Base-by-base conservation (phyloP, 1,140 invertebrate genomes). In the Thalassaphorura encarpata region DNA sequence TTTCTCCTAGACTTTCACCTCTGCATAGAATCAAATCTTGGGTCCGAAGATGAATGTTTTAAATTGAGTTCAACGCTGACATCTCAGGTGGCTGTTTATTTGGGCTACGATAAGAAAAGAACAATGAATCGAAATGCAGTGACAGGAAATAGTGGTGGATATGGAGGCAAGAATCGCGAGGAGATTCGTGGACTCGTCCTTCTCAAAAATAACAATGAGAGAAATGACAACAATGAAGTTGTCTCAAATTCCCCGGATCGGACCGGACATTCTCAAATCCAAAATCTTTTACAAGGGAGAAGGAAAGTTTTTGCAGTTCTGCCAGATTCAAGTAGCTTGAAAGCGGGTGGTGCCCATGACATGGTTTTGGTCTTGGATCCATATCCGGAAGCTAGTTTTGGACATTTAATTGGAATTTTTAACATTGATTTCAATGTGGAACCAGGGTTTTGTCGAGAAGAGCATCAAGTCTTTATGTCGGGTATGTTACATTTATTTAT, bases 361-460 rank as follows among this genome's bases (percentile, higher is more conserved):
- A 70, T 68, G 13, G 68, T 77, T 46, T 27, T 78, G 1, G 73
- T 72, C 8, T 54, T 78, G 5, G 76, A 78, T 61, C 76, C 75
- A 0, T 75, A 71, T 56, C 76, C 77, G 0, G 48, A 57, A 5
- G 69, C 70, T 11, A 72, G 71, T 57, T 76, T 77, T 58, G 77
- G 76, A 15, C 77, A 78, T 65, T 68, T 75, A 21, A 67, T 77
- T 2, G 54, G 74, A 19, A 69, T 78, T 42, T 76, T 77, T 62
- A 74, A 72, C 57, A 60, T 76, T 27, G 71, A 76, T 52, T 59
- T 67, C 8, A 58, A 59, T 13, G 51, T 64, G 19, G 60, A 61
- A 15, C 23, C 41, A 13, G 41, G 47, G 26, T 31, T 52, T 18
- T 65, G 63, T 48, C 42, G 52, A 28, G 63, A 59, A 4, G 47